Percentiles rank a stretch among this genome's conserved stretches.
Evolutionary conservation across 2,113 vertebrate genomes (phyloP).

Genomic region (Poeciliopsis prolifica): DNA sequence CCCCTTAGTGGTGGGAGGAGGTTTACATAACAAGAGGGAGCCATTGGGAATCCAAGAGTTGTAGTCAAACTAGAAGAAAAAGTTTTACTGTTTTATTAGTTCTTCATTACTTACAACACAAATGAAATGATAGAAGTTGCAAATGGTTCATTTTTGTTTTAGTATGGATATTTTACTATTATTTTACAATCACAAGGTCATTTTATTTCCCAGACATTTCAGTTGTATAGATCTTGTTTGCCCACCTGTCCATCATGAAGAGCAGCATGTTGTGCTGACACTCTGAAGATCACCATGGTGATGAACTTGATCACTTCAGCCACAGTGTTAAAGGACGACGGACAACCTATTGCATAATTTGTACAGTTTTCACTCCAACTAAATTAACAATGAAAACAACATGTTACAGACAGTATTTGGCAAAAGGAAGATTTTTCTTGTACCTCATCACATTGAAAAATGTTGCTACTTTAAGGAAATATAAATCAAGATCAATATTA

Average conservation of each 20-base stretch:
- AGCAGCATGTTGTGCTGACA: conserved; percentile 60
- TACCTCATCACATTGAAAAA: too few relatives aligned
- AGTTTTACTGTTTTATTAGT: background rate
- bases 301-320: conserved; percentile 65
- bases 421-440: too few relatives aligned
- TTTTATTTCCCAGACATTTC: background rate
- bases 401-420: background rate
- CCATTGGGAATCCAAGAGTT: conserved; percentile 52
- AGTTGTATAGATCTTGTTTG: background rate
- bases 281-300: conserved; percentile 74
- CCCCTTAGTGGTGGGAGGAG: conserved; percentile 63
- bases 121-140: background rate
- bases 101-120: background rate
- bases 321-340: conserved; percentile 28
- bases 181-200: background rate
- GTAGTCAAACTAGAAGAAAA: conserved; percentile 64
- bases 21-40: conserved; percentile 34
- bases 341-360: conserved; percentile 48
- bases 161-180: background rate
- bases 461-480: too few relatives aligned
- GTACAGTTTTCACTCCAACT: background rate
- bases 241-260: conserved; percentile 69
- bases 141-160: background rate
- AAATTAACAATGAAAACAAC: background rate
- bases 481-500: too few relatives aligned